Conservation (phyloP, 2,888 invertebrate genomes). For the Seira ritae region DNA sequence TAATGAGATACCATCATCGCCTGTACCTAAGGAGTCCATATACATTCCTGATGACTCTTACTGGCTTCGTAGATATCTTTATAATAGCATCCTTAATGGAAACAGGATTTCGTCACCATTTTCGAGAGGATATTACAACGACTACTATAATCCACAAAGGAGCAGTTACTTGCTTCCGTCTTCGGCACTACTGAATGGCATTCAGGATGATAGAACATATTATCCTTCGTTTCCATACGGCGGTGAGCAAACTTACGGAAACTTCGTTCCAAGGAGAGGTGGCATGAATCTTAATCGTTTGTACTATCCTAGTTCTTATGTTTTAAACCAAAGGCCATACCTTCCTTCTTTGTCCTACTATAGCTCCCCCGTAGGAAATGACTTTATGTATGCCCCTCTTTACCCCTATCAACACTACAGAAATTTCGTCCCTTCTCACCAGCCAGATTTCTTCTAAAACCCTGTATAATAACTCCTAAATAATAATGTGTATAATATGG, state of each 20-base stretch:
- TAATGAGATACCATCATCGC: background rate
- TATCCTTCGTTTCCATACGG: background rate
- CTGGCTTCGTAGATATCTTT: conserved; percentile 18
- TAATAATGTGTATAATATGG: too few relatives aligned
- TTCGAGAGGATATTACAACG: background rate
- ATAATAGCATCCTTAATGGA: too few relatives aligned
- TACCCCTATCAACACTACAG: conserved; percentile 33
- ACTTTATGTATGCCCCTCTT: conserved; percentile 43
- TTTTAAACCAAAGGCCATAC: conserved; percentile 6
- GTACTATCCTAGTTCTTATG: conserved; percentile 17
- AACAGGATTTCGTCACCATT: background rate
- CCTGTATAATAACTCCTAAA: too few relatives aligned
- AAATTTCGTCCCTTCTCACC: background rate
- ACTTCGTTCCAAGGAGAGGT: background rate
- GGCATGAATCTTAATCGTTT: background rate
- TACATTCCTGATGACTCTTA: background rate
- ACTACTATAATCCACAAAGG: background rate
- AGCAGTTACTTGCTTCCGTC: background rate
- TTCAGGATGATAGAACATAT: background rate
- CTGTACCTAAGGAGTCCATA: background rate
- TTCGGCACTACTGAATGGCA: background rate
- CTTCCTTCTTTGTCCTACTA: conserved; percentile 21
- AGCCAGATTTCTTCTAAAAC: conserved; percentile 21
- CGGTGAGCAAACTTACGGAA: background rate
- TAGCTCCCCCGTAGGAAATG: conserved; percentile 5